phyloP scores from a whole-genome alignment of 2,888 invertebrate genomes.

The Mycalesis mineus region DNA sequence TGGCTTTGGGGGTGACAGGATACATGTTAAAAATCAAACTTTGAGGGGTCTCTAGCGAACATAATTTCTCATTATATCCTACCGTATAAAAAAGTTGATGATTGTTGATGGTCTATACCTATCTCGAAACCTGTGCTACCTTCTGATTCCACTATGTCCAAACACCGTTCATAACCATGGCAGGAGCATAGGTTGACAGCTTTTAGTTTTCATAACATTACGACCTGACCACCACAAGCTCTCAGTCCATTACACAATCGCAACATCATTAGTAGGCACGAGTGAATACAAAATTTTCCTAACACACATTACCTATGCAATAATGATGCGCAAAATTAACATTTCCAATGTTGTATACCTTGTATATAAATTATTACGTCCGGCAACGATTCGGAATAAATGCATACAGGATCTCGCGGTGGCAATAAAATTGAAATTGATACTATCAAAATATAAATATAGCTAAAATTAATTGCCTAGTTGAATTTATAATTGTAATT shows the following conservation, averaged over 20 bases:
- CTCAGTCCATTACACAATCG: constrained; percentile 23
- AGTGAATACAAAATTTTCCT: constrained; percentile 28
- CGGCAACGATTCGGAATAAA: constrained; percentile 21
- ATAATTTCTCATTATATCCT: no score
- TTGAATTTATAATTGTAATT: constrained; percentile 15
- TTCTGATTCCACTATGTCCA: no score
- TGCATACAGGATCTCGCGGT: constrained; percentile 9
- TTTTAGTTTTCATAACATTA: no score
- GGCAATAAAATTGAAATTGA: constrained; percentile 18
- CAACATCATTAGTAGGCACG: constrained; percentile 29
- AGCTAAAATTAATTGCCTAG: constrained; percentile 11
- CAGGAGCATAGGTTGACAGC: no score
- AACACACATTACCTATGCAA: constrained; percentile 9
- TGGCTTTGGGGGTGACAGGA: no score
- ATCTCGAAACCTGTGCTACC: no score
- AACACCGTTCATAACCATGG: no score
- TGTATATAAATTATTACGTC: constrained; percentile 29
- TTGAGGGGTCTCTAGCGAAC: no score
- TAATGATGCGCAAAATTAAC: constrained; percentile 24
- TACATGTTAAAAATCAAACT: no score
- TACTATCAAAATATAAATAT: constrained; percentile 13
- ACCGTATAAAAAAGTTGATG: no score
- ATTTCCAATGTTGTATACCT: constrained; percentile 26
- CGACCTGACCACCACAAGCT: no score
- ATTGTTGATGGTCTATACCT: no score